Base-by-base conservation (phyloP, 2,888 invertebrate species). In the Caenorhabditis wallacei region DNA sequence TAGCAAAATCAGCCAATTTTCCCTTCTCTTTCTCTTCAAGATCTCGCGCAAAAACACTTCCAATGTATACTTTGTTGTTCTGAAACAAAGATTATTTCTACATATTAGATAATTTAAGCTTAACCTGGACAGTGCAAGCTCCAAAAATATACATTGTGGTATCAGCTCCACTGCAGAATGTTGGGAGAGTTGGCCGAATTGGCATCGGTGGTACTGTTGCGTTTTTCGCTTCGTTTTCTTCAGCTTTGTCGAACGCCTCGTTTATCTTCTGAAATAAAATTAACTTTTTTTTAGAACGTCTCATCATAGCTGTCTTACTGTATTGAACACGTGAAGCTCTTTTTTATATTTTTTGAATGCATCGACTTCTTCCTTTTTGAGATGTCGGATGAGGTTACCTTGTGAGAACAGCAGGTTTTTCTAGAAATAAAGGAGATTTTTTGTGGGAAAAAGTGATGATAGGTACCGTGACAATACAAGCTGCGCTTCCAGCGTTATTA, bases 21-120 rank as follows among this genome's bases (percentile, higher is more conserved):
- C 82, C 83, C 75, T 87, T 88, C 54, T 90, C 90, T 20, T 89
- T 86, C 16, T 84, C 84, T 20, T 84, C 87, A 24, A 91, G 79
- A 51, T 91, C 89, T 46, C 91, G 81, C 2, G 90, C 91, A 24
- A 88, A 86, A 22, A 85, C 86, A 24, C 82, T 87, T 13, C 88
- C 89, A 56, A 91, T 84, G 83, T 90, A 91, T 5, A 91, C 88
- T 78, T 91, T 91, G 85, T 89, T 85, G 71, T 91, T 91, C 89
- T 90, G 40, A 68, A 80, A 30, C 30, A 3, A 8, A 30, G 8
- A 5, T 30, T 30, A 5, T 8, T 30, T 30, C 8, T 30, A 5
- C 8, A 30, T 30, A 30, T 5, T 30, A 30, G 30, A 30, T 30
- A 61, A 18, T 57, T 48, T 40, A n/a, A n/a, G n/a, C 40, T 30